A percentile compares a stretch with the other conserved stretches of the same genome.
These are phyloP conservation scores for Cladopsammia gracilis DNA, from an alignment of 64 coral and sea anemone species.

Conservation along the genomic window DNA sequence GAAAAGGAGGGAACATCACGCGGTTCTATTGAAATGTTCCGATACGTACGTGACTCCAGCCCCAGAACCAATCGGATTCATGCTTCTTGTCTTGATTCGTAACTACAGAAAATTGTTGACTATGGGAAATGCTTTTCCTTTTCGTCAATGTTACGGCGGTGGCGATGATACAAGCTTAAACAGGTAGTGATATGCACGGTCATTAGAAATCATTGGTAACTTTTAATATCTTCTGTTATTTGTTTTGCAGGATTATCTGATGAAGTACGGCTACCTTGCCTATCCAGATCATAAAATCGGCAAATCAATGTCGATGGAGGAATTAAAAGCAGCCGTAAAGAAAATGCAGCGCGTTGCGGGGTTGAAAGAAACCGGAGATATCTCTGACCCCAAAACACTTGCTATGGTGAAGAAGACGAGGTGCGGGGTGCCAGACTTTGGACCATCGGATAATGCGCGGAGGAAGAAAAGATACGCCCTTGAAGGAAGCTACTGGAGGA, in stretches of 20 bases:
- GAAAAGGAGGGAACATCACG: too few species aligned
- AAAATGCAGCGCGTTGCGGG: slow-evolving; percentile 77
- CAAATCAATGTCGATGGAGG: background rate
- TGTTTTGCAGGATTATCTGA: slow-evolving; percentile 63
- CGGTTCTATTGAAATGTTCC: too few species aligned
- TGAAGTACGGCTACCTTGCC: slow-evolving; percentile 65
- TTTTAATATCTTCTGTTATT: background rate
- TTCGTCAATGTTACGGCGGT: too few species aligned
- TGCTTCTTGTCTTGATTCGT: too few species aligned
- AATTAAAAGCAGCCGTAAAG: slow-evolving; percentile 43
- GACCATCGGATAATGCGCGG: slow-evolving; percentile 63
- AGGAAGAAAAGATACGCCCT: slow-evolving; percentile 77
- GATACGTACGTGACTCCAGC: too few species aligned
- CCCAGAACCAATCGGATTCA: too few species aligned
- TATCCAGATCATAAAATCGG: slow-evolving; percentile 62
- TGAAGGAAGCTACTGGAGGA: slow-evolving; percentile 72
- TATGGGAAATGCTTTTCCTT: too few species aligned
- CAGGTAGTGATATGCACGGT: too few species aligned
- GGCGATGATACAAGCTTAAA: background rate
- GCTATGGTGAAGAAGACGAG: slow-evolving; percentile 50
- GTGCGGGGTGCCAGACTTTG: slow-evolving; percentile 72
- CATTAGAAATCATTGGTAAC: background rate
- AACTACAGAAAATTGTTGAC: too few species aligned
- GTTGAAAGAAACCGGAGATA: slow-evolving; percentile 57
- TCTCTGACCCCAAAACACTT: slow-evolving; percentile 48